Evolutionary conservation across 1,140 invertebrate species (phyloP).

Genomic region (Drosophila paulistorum): DNA sequence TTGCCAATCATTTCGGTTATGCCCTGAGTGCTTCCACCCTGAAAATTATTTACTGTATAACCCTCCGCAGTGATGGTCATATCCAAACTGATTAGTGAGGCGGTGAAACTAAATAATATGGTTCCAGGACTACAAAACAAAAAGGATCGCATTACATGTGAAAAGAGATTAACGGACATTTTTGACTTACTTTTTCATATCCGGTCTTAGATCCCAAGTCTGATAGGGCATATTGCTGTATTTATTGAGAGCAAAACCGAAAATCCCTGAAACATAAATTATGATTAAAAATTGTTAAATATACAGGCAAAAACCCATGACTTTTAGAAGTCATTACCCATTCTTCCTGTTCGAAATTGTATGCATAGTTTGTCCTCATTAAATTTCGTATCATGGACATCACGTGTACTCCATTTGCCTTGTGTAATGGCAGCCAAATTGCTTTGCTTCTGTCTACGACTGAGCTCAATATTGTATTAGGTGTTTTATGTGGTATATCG

Average conservation of each 20-base stretch:
- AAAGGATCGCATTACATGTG: too few species aligned
- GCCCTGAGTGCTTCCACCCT: conserved; percentile 72
- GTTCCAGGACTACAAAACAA: conserved; percentile 70
- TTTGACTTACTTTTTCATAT: conserved; percentile 83
- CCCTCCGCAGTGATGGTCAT: conserved; percentile 86
- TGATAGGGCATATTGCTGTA: conserved; percentile 93
- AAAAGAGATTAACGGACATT: too few species aligned
- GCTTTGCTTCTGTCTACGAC: conserved; percentile 57
- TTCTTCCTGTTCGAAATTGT: conserved; percentile 88
- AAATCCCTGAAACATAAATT: conserved; percentile 82
- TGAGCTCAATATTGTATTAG: conserved; percentile 15
- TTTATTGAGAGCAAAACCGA: conserved; percentile 89
- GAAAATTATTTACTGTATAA: conserved; percentile 76
- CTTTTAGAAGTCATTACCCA: conserved; percentile 83
- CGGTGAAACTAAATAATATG: conserved; percentile 86
- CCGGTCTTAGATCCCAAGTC: conserved; percentile 92
- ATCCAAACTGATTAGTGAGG: conserved; percentile 88
- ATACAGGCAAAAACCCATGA: too few species aligned
- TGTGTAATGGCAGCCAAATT: conserved; percentile 66
- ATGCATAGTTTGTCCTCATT: conserved; percentile 92
- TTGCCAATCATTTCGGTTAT: conserved; percentile 79
- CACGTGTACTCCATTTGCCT: conserved; percentile 88
- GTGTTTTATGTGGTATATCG: neutral
- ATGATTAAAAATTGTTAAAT: too few species aligned
- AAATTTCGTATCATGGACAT: conserved; percentile 91